Conservation (phyloP, 2,113 vertebrate genomes). For the Rhombomys opimus region DNA sequence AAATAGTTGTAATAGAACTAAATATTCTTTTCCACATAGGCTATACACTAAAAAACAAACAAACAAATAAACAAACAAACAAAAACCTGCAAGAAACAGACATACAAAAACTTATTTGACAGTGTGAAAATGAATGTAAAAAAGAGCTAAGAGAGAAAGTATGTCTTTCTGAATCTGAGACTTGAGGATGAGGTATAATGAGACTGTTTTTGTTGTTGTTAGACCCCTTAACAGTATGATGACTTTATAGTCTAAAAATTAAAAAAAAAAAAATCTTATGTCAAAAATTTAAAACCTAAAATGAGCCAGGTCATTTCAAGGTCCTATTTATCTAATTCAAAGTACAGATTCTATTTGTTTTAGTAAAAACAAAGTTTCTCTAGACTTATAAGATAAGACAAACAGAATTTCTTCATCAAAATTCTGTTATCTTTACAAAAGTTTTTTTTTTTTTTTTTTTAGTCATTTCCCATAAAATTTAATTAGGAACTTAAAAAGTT, state of each 20-base stretch:
- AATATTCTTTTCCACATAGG: not conserved
- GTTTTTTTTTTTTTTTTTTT: conserved; percentile 26
- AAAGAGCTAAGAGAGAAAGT: conserved; percentile 5
- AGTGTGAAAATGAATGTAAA: conserved; percentile 47
- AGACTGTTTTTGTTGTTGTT: not conserved
- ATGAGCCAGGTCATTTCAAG: not conserved
- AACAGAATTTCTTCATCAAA: not conserved
- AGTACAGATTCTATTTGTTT: not conserved
- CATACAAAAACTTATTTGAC: conserved; percentile 21
- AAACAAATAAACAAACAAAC: no score
- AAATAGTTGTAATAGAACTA: not conserved
- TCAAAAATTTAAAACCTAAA: conserved; percentile 41
- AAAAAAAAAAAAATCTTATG: not conserved
- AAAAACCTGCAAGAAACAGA: conserved; percentile 9
- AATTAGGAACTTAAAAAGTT: conserved; percentile 29
- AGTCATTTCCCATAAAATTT: conserved; percentile 28
- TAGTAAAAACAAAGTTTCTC: conserved; percentile 28
- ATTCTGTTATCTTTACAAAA: not conserved
- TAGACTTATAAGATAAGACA: not conserved
- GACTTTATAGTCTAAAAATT: not conserved
- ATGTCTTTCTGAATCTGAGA: conserved; percentile 3
- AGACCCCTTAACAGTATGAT: not conserved
- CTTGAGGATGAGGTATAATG: conserved; percentile 20
- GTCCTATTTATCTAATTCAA: not conserved
- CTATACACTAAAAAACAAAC: not conserved